Base-by-base conservation (phyloP, 2,888 invertebrate species). In the Strigamia transsilvanica region DNA sequence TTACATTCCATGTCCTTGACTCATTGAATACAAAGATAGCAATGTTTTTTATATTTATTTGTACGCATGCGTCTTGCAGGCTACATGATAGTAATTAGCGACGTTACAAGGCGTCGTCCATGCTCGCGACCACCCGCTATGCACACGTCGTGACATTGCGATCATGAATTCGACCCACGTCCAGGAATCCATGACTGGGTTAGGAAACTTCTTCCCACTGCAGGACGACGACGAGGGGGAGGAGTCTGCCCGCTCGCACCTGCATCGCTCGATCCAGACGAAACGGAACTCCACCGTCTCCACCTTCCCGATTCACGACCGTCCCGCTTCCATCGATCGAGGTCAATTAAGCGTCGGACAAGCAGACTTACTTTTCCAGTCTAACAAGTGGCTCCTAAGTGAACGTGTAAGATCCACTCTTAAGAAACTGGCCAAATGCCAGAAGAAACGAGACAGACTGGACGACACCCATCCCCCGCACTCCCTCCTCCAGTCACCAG, bases 341-440 rank as follows among this genome's bases (percentile, higher is more conserved):
- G 66, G 66, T 66, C 66, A 66, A 66, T 66, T 66, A 66, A 66
- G 66, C 66, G 66, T 27, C 51, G 51, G 51, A 51, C 51, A 51
- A 51, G 51, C 66, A 66, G 66, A 66, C 66, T 66, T 66, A 66
- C 66, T 66, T 66, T 66, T 66, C 66, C 66, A 66, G 66, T 66
- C 66, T 66, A 66, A 66, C 66, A 66, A 66, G 66, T 66, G 66
- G 66, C 66, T 66, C 66, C 66, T 66, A 66, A 66, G 66, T 66
- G 66, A 66, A 66, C 66, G 66, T 66, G 66, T 66, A 66, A 66
- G 66, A 66, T 66, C 66, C 66, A 66, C 66, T 66, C 66, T 66
- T 66, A 66, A 66, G 66, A 10, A 66, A 6, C 66, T 66, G 66
- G 66, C 66, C 66, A 27, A 66, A 66, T 27, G 66, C 66, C 66